phyloP scores from a whole-genome alignment of 2,797 vertebrate species.

The Sebastes iracundus region DNA sequence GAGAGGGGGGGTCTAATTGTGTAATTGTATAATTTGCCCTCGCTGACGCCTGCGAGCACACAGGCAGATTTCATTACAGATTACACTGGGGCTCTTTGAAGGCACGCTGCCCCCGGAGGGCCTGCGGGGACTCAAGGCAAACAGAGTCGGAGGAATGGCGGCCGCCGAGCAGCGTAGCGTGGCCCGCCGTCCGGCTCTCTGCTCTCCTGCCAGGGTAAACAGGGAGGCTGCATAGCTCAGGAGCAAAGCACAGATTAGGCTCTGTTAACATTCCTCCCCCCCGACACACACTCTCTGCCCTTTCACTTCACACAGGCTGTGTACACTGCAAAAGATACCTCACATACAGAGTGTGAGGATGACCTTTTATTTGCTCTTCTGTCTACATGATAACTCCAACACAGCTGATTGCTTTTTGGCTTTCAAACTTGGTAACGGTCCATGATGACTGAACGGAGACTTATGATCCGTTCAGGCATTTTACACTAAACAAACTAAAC shows the following conservation, averaged over 20 bases:
- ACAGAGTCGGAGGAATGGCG: constrained; percentile 59
- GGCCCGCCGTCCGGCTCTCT: constrained; percentile 76
- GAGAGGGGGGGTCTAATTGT: constrained; percentile 72
- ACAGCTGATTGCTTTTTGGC: not conserved
- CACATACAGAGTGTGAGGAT: constrained; percentile 3
- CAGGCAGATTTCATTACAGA: constrained; percentile 84
- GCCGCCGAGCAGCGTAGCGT: constrained; percentile 49
- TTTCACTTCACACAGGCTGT: constrained; percentile 28
- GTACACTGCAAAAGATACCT: constrained; percentile 1
- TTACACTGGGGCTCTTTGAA: constrained; percentile 84
- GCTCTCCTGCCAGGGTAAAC: constrained; percentile 84
- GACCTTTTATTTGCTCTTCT: not conserved
- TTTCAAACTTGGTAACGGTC: not conserved
- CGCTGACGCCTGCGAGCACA: constrained; percentile 80
- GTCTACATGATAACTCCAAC: not conserved
- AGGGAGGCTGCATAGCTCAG: constrained; percentile 76
- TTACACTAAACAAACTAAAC: not conserved
- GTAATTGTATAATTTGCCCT: constrained; percentile 85
- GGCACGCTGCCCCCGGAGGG: constrained; percentile 65
- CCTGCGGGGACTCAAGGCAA: constrained; percentile 62
- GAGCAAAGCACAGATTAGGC: constrained; percentile 63
- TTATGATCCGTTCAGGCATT: not conserved
- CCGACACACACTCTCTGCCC: constrained; percentile 23
- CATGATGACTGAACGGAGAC: not conserved
- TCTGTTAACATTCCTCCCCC: constrained; percentile 67